Percentiles rank a stretch among this genome's conserved stretches.
phyloP scores from a whole-genome alignment of 2,113 vertebrate species.

The Dasyornis broadbenti region DNA sequence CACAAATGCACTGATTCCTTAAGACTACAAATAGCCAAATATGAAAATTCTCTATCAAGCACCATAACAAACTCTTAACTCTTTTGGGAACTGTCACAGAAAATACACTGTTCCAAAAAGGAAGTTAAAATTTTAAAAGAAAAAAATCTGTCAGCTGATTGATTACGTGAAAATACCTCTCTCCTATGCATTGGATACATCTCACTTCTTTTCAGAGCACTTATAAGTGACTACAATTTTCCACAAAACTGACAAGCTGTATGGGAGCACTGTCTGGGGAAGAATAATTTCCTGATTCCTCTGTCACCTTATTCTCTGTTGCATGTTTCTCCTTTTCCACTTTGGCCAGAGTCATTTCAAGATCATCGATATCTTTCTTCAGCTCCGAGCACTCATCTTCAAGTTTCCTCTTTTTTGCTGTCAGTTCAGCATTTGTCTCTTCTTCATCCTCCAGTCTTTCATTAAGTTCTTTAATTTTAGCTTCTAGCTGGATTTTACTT shows the following conservation, averaged over 20 bases:
- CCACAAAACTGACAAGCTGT: not conserved
- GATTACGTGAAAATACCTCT: not conserved
- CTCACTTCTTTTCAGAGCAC: not conserved
- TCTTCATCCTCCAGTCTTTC: slow-evolving; percentile 83
- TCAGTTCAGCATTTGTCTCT: slow-evolving; percentile 47
- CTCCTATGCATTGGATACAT: not conserved
- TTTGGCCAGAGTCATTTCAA: slow-evolving; percentile 80
- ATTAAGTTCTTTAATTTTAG: slow-evolving; percentile 79
- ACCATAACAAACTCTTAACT: not conserved
- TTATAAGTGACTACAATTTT: not conserved
- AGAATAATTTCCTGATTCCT: not conserved
- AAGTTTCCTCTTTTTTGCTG: slow-evolving; percentile 74
- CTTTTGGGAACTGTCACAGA: not conserved
- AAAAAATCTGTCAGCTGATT: not conserved
- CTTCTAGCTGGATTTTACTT: slow-evolving; percentile 76
- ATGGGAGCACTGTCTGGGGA: not conserved
- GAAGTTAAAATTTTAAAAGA: not conserved
- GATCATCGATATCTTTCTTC: slow-evolving; percentile 84
- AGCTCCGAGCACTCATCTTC: slow-evolving; percentile 82
- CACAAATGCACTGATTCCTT: not conserved
- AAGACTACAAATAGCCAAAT: not conserved
- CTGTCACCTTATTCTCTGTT: slow-evolving; percentile 79
- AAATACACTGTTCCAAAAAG: not conserved
- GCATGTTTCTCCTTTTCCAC: slow-evolving; percentile 86
- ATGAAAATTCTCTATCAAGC: not conserved